Evolutionary conservation across 2,888 invertebrate genomes (phyloP).

Genomic region (Calameuta idolon): DNA sequence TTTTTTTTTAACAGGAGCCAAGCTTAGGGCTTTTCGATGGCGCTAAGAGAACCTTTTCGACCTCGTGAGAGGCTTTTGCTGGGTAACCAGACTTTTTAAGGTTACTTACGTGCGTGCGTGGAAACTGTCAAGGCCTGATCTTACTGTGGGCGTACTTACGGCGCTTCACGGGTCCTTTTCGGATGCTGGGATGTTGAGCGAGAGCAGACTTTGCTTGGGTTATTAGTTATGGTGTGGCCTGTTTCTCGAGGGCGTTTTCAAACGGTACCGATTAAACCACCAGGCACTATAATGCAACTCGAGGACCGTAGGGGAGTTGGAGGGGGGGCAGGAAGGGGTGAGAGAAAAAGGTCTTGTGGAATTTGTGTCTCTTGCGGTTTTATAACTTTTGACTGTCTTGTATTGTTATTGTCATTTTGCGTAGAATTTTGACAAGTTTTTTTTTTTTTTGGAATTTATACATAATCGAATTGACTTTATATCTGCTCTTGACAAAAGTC

Average conservation of each 20-base stretch:
- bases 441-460: background rate
- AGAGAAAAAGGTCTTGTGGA: background rate
- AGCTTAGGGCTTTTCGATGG: background rate
- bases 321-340: no score
- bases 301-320: background rate
- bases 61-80: background rate
- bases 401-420: background rate
- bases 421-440: background rate
- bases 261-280: background rate
- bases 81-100: background rate
- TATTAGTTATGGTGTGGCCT: background rate
- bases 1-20: background rate
- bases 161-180: background rate
- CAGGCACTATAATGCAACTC: background rate
- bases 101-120: constrained; percentile 34
- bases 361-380: background rate
- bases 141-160: constrained; percentile 42
- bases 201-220: constrained; percentile 3
- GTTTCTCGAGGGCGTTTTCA: constrained; percentile 1
- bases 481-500: background rate
- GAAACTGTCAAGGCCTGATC: constrained; percentile 49
- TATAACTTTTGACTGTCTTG: background rate
- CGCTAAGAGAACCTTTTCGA: background rate
- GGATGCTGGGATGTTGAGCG: background rate
- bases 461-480: background rate